A percentile compares a stretch with the other conserved stretches of the same genome.
Evolutionary conservation across 2,113 vertebrate species (phyloP).

Genomic region (Dicerorhinus sumatrensis): DNA sequence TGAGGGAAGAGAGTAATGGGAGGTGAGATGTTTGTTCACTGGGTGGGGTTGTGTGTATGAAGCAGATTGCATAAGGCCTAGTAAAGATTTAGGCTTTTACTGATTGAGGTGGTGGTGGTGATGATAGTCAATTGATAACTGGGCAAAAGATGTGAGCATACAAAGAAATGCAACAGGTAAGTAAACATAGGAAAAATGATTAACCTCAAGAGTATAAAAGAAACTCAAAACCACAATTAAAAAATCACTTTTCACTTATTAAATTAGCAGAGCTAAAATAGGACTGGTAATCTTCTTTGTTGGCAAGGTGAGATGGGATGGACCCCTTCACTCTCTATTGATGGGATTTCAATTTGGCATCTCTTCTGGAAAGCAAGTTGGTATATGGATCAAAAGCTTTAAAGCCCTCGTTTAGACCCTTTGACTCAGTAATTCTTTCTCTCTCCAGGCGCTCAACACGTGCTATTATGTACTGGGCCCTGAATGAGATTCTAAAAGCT

Average conservation of each 20-base stretch:
- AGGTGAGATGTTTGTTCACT: neutral
- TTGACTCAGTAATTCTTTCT: neutral
- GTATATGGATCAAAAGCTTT: neutral
- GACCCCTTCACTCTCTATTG: neutral
- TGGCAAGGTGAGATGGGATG: neutral
- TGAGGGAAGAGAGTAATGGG: neutral
- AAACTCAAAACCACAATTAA: neutral
- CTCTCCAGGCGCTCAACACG: neutral
- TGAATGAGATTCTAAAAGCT: neutral
- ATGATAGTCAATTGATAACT: neutral
- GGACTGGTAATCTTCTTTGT: neutral
- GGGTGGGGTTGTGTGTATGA: neutral
- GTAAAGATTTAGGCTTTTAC: neutral
- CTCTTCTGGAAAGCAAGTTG: conserved; percentile 38
- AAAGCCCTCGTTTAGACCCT: conserved; percentile 1
- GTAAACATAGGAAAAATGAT: neutral
- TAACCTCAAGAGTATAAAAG: neutral
- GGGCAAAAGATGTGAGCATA: neutral
- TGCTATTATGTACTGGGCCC: neutral
- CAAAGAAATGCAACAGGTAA: neutral
- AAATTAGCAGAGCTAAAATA: neutral
- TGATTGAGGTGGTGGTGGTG: neutral
- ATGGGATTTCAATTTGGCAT: neutral
- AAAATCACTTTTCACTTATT: neutral
- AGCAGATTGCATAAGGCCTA: neutral